Evolutionary conservation across 2,888 invertebrate genomes (phyloP).

Genomic region (Drosophila aldrichi): DNA sequence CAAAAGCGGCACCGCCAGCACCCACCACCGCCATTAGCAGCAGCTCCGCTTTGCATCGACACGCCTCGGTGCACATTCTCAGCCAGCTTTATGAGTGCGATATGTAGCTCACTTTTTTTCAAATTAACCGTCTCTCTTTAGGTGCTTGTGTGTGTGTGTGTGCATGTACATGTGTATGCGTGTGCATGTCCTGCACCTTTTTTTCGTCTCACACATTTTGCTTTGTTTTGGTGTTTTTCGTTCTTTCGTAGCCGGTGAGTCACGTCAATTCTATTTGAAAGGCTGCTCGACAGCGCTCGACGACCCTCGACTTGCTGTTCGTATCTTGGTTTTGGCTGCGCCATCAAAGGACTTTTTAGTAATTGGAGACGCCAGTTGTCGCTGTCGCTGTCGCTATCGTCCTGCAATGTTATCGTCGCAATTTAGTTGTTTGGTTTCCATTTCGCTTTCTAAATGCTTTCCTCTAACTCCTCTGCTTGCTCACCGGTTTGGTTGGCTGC

Average conservation of each 20-base stretch:
- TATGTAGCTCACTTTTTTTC: slow-evolving; percentile 42
- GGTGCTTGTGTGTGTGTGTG: slow-evolving; percentile 2
- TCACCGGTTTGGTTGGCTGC: slow-evolving; percentile 8
- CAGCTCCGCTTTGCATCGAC: slow-evolving; percentile 28
- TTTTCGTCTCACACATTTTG: slow-evolving; percentile 29
- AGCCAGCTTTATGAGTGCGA: slow-evolving; percentile 56
- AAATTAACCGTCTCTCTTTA: slow-evolving; percentile 42
- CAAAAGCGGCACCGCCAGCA: slow-evolving; percentile 35
- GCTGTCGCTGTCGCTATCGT: slow-evolving; percentile 47
- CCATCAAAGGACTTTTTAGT: slow-evolving; percentile 49
- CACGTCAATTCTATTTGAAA: slow-evolving; percentile 55
- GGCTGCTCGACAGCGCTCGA: slow-evolving; percentile 17
- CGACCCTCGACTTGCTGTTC: slow-evolving; percentile 6
- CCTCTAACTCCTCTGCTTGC: slow-evolving; percentile 49
- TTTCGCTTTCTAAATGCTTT: slow-evolving; percentile 66
- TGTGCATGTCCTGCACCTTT: slow-evolving; percentile 51
- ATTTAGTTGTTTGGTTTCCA: slow-evolving; percentile 61
- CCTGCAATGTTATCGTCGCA: slow-evolving; percentile 38
- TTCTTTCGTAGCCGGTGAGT: slow-evolving; percentile 55
- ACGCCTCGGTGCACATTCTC: slow-evolving; percentile 73
- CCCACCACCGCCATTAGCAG: slow-evolving; percentile 15
- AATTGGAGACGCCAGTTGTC: slow-evolving; percentile 65
- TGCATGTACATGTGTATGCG: slow-evolving; percentile 1
- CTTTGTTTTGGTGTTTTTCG: slow-evolving; percentile 36
- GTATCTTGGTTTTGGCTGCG: slow-evolving; percentile 44